Base-by-base conservation (phyloP, 1,140 invertebrate species). In the Drosophila santomea region DNA sequence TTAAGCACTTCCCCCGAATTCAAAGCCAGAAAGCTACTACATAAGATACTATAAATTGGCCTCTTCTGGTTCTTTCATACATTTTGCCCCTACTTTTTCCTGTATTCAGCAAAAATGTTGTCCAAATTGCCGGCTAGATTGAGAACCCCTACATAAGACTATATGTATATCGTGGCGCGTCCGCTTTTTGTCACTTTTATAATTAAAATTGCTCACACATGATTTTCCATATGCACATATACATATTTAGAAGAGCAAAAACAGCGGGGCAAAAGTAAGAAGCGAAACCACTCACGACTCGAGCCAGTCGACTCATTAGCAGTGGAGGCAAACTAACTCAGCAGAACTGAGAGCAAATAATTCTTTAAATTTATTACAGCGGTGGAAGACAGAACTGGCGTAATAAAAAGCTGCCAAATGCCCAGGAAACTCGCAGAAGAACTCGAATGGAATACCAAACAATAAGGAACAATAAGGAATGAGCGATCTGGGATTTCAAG, bases 161-260 rank as follows among this genome's bases (percentile, higher is more conserved):
- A 52, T 56, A 58, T 64, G 52, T 61, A 58, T 64, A 57, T 61
- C 45, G 58, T 28, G 44, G 39, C 58, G 54, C 44, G 60, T 38
- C 66, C 38, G 64, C 57, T 71, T 86, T 85, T 86, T 82, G 78
- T 79, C 84, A 79, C 61, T 89, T 88, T 86, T 89, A 82, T 88
- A 86, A 85, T 86, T 85, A 85, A 85, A 86, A 84, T 67, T 60
- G 77, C 78, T 51, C 78, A 61, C 68, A 86, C 68, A 82, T 74
- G 52, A 68, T 60, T 82, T 63, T 80, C 55, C 54, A 48, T 45
- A 76, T 12, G 20, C 14, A 47, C 6, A 17, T 14, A 23, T 25
- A 47, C 25, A 14, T 47, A n/a, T n/a, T n/a, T n/a, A 78, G 59
- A 48, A 51, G 39, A 60, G 35, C 36, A 51, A 78, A 60, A 67